Conservation (phyloP, 2,797 vertebrate species). For the Champsocephalus esox region DNA sequence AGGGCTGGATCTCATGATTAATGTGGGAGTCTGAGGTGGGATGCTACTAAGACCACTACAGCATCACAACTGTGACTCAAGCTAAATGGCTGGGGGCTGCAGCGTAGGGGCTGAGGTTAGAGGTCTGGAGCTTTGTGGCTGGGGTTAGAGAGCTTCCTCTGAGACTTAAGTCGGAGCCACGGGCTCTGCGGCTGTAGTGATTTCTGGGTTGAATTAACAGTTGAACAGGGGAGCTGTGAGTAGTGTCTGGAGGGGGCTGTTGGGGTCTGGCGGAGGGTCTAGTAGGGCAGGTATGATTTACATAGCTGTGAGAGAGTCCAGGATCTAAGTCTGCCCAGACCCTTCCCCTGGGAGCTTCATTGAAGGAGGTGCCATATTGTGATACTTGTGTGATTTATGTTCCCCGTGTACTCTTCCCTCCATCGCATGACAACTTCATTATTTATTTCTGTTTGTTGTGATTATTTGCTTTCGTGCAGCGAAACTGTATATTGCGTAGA, state of each 20-base stretch:
- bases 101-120: constrained; percentile 60
- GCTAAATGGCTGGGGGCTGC: constrained; percentile 37
- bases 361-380: constrained; percentile 78
- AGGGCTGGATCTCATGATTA: constrained; percentile 37
- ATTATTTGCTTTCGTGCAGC: constrained; percentile 75
- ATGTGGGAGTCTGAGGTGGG: constrained; percentile 33
- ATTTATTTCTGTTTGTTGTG: constrained; percentile 80
- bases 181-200: constrained; percentile 67
- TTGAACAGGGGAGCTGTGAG: constrained; percentile 70
- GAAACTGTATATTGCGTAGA: constrained; percentile 50
- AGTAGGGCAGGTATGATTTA: constrained; percentile 81
- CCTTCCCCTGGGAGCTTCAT: constrained; percentile 67
- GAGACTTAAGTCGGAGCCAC: constrained; percentile 69
- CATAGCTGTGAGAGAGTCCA: constrained; percentile 80
- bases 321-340: constrained; percentile 78
- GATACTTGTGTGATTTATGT: constrained; percentile 84
- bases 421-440: constrained; percentile 76
- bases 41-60: constrained; percentile 25
- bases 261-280: constrained; percentile 69
- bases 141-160: constrained; percentile 74
- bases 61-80: constrained; percentile 38
- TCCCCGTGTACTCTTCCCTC: constrained; percentile 53
- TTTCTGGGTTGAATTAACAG: constrained; percentile 83
- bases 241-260: constrained; percentile 70
- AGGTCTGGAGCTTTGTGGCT: constrained; percentile 71